A percentile compares a stretch with the other conserved stretches of the same genome.
These are phyloP conservation scores for Cottoperca gobio DNA, from an alignment of 2,797 vertebrate species.

Conservation along the genomic window DNA sequence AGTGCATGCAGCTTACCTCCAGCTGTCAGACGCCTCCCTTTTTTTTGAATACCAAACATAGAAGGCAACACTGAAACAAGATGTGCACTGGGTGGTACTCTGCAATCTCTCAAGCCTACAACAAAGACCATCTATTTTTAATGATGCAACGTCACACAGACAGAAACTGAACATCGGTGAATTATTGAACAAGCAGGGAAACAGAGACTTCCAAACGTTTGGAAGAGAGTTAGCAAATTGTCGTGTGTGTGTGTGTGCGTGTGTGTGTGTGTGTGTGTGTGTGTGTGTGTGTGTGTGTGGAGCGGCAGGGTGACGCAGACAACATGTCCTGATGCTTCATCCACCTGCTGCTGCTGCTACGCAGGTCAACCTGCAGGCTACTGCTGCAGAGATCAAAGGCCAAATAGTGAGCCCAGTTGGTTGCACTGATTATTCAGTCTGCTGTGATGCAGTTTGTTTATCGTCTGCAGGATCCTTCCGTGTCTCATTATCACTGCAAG, in stretches of 20 bases:
- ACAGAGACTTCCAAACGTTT: constrained; percentile 42
- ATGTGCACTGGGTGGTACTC: constrained; percentile 44
- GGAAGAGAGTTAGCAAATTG: constrained; percentile 33
- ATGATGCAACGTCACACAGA: constrained; percentile 63
- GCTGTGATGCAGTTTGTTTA: constrained; percentile 1
- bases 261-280: no score
- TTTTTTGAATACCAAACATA: constrained; percentile 9
- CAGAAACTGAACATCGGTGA: constrained; percentile 66
- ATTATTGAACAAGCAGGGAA: constrained; percentile 73
- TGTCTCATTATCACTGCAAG: constrained; percentile 25
- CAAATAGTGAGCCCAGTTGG: constrained; percentile 42
- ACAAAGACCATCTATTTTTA: constrained; percentile 80
- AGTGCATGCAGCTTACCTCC: constrained; percentile 43
- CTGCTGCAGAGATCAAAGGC: background rate
- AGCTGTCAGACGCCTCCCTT: background rate
- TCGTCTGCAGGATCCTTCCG: constrained; percentile 34
- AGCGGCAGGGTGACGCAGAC: constrained; percentile 26
- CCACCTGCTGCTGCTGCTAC: constrained; percentile 52
- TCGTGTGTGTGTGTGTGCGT: no score
- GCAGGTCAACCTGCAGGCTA: background rate
- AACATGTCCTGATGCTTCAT: constrained; percentile 24
- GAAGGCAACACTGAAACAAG: constrained; percentile 20
- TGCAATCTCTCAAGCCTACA: constrained; percentile 58
- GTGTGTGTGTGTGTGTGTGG: no score
- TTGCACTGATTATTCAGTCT: constrained; percentile 29